These are phyloP conservation scores for Columba janthina DNA, from an alignment of 2,113 vertebrate genomes.

Conservation along the genomic window DNA sequence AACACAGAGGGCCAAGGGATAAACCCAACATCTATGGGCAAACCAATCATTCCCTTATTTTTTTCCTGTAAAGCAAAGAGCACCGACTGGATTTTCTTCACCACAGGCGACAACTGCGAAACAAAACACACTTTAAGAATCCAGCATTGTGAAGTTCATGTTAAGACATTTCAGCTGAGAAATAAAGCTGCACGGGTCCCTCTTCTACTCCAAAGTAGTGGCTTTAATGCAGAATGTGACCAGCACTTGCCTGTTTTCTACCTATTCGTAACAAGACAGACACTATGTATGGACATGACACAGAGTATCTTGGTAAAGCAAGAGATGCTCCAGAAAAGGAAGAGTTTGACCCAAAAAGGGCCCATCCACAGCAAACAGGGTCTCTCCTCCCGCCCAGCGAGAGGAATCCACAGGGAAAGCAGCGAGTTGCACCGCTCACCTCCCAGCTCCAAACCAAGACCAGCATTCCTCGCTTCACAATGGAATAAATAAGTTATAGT, in stretches of 20 bases:
- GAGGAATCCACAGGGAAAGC: background rate
- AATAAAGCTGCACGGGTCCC: background rate
- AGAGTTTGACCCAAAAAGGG: background rate
- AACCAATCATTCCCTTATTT: background rate
- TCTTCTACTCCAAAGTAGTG: background rate
- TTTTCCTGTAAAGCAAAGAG: background rate
- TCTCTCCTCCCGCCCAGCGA: background rate
- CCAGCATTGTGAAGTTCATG: background rate
- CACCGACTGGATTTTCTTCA: background rate
- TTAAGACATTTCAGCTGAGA: background rate
- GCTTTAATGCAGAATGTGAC: accelerated
- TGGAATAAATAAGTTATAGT: background rate
- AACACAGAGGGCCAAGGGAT: background rate
- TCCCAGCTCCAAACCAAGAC: background rate
- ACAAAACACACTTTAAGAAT: background rate
- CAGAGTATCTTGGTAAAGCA: background rate
- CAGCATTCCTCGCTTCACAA: background rate
- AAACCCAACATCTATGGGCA: background rate
- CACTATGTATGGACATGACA: background rate
- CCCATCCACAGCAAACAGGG: background rate
- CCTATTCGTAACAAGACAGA: background rate
- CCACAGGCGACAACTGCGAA: background rate
- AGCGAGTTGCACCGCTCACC: background rate
- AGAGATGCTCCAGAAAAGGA: background rate
- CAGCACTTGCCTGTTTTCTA: background rate